Percentiles rank a stretch among this genome's conserved stretches.
Conservation (phyloP, 1,140 invertebrate genomes). For the Temnothorax curvispinosus region DNA sequence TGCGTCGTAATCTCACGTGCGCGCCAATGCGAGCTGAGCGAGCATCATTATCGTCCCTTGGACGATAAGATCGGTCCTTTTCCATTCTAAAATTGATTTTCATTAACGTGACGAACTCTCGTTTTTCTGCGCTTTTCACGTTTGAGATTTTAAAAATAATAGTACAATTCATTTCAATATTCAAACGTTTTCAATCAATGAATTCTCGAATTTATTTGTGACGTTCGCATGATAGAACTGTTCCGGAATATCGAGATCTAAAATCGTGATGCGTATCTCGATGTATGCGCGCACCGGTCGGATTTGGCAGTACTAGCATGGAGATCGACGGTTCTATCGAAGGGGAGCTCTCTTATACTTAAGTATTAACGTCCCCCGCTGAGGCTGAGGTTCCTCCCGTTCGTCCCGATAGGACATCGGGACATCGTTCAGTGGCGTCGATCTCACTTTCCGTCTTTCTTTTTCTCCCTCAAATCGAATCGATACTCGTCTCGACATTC, state of each 20-base stretch:
- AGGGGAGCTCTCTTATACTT: slow-evolving; percentile 15
- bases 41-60: slow-evolving; percentile 30
- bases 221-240: not conserved
- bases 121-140: not conserved
- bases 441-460: not conserved
- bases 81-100: slow-evolving; percentile 38
- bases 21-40: not conserved
- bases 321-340: slow-evolving; percentile 58
- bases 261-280: slow-evolving; percentile 40
- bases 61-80: slow-evolving; percentile 51
- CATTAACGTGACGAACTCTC: not conserved
- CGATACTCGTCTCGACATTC: slow-evolving; percentile 16
- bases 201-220: not conserved
- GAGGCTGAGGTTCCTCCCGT: slow-evolving; percentile 67
- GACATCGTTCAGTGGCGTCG: slow-evolving; percentile 51
- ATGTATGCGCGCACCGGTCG: slow-evolving; percentile 17
- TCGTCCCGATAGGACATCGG: slow-evolving; percentile 47
- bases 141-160: not conserved
- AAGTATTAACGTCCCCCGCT: slow-evolving; percentile 73
- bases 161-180: not conserved
- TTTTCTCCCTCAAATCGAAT: slow-evolving; percentile 12
- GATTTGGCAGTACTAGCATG: slow-evolving; percentile 65
- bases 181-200: not conserved
- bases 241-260: slow-evolving; percentile 14
- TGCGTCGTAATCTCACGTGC: slow-evolving; percentile 35